These are phyloP conservation scores for Puffinus mauretanicus DNA, from an alignment of 2,113 vertebrate species.

Conservation along the genomic window DNA sequence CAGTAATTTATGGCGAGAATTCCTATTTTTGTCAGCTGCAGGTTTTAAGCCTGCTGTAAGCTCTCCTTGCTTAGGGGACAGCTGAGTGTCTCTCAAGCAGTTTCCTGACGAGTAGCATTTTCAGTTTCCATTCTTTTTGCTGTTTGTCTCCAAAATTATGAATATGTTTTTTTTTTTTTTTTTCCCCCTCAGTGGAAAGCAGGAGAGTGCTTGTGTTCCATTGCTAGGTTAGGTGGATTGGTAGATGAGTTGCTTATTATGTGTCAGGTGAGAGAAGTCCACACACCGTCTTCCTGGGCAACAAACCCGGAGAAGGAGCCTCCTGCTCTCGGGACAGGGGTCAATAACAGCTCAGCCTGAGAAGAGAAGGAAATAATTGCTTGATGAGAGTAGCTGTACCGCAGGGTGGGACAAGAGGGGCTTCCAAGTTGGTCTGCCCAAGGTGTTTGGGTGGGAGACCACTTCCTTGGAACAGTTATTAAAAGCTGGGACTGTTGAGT, in stretches of 20 bases:
- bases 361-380: not conserved
- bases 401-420: not conserved
- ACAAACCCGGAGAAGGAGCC: not conserved
- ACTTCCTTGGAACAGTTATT: not conserved
- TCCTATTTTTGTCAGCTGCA: not conserved
- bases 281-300: not conserved
- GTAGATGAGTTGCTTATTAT: not conserved
- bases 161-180: not conserved
- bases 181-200: not conserved
- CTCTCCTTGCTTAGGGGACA: not conserved
- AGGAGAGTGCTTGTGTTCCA: not conserved
- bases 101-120: not conserved
- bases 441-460: constrained; percentile 8
- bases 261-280: not conserved
- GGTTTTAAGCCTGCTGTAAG: not conserved
- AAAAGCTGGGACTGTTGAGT: not conserved
- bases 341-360: not conserved
- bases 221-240: not conserved
- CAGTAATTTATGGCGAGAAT: not conserved
- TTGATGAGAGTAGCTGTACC: not conserved
- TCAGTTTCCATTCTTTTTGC: not conserved
- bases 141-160: not conserved
- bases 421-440: not conserved
- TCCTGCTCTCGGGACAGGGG: not conserved
- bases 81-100: not conserved